These are phyloP conservation scores for Sebastiscus tertius DNA, from an alignment of 2,797 vertebrate species.

Conservation along the genomic window DNA sequence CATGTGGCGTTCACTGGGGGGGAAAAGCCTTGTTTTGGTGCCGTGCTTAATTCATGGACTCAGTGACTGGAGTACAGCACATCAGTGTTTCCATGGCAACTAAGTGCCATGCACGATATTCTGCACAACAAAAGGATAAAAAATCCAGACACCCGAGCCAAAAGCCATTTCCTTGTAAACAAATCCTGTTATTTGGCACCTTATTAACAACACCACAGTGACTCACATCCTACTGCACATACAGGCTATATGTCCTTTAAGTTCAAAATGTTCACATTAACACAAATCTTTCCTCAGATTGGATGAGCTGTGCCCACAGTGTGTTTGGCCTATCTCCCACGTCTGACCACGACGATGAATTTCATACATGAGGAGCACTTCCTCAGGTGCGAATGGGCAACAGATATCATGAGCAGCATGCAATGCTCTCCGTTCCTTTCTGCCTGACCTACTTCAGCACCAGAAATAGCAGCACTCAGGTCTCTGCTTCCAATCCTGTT, in stretches of 20 bases:
- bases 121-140: conserved; percentile 53
- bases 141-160: conserved; percentile 47
- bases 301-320: conserved; percentile 66
- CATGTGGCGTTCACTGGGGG: conserved; percentile 31
- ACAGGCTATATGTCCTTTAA: conserved; percentile 9
- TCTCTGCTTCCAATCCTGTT: conserved; percentile 89
- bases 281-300: conserved; percentile 64
- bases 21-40: conserved; percentile 56
- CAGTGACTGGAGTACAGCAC: conserved; percentile 66
- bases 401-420: conserved; percentile 75
- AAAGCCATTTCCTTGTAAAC: conserved; percentile 56
- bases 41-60: conserved; percentile 72
- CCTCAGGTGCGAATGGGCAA: conserved; percentile 66
- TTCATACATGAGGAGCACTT: conserved; percentile 45
- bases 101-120: conserved; percentile 72
- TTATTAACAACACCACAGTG: conserved; percentile 16
- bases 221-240: conserved; percentile 26
- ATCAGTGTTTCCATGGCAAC: conserved; percentile 83
- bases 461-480: conserved; percentile 93
- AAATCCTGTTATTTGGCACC: conserved; percentile 32
- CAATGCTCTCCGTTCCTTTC: conserved; percentile 78
- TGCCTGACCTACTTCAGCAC: conserved; percentile 92
- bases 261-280: conserved; percentile 52
- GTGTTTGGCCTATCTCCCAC: conserved; percentile 49
- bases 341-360: conserved; percentile 52